A percentile compares a stretch with the other conserved stretches of the same genome.
These are phyloP conservation scores for Epicauta chinensis DNA, from an alignment of 1,140 invertebrate species.

Conservation along the genomic window DNA sequence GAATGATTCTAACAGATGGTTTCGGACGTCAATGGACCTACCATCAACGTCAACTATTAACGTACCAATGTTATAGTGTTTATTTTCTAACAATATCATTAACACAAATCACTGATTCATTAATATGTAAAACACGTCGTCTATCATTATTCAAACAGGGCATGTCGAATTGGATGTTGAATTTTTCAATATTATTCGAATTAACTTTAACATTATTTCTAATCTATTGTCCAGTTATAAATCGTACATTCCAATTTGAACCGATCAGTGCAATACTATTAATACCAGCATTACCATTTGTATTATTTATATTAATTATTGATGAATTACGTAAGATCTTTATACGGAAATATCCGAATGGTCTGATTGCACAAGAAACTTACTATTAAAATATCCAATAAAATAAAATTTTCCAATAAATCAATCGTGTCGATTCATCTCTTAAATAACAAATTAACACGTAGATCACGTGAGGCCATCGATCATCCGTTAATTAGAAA, in stretches of 20 bases:
- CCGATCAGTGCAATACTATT: slow-evolving; percentile 59
- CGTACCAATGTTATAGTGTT: slow-evolving; percentile 71
- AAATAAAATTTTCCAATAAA: too few relatives aligned
- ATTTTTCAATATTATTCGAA: slow-evolving; percentile 64
- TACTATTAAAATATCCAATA: slow-evolving; percentile 65
- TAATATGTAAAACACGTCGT: slow-evolving; percentile 75
- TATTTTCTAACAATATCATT: slow-evolving; percentile 76
- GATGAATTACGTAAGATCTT: slow-evolving; percentile 69
- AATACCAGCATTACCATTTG: slow-evolving; percentile 68
- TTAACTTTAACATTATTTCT: slow-evolving; percentile 56
- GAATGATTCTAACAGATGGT: slow-evolving; percentile 52
- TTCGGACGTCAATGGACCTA: slow-evolving; percentile 76
- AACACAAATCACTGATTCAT: slow-evolving; percentile 73
- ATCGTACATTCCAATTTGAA: slow-evolving; percentile 52
- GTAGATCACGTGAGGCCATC: too few relatives aligned
- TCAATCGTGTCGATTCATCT: too few relatives aligned
- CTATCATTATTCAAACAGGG: slow-evolving; percentile 72
- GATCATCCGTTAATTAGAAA: too few relatives aligned
- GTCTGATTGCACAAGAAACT: slow-evolving; percentile 74
- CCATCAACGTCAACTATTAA: slow-evolving; percentile 61
- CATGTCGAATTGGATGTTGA: slow-evolving; percentile 68
- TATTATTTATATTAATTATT: slow-evolving; percentile 65
- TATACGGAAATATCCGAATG: slow-evolving; percentile 63
- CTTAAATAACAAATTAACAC: too few relatives aligned
- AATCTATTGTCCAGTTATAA: slow-evolving; percentile 63